Base-by-base conservation (phyloP, 2,797 vertebrate genomes). In the Neosalanx taihuensis region DNA sequence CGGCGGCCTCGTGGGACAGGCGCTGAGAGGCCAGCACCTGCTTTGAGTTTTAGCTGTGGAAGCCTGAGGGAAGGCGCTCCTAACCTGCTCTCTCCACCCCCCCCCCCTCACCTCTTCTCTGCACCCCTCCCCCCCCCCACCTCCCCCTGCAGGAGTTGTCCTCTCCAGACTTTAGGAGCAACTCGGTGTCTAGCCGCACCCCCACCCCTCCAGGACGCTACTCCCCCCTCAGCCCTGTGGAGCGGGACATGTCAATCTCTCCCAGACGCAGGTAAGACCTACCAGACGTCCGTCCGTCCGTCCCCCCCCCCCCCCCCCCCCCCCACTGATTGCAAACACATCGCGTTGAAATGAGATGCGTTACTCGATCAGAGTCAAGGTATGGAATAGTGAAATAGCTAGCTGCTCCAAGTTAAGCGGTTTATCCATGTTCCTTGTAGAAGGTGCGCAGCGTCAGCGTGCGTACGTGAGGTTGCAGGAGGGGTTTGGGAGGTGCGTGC, bases 171-270 rank as follows among this genome's bases (percentile, higher is more conserved):
- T 88, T 87, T 80, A 90, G 91, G 76, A 91, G 80, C 67, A 90
- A 88, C 84, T 93, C 89, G 0, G 74, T 89, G 71, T 90, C 91
- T 69, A 93, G 92, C 82, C 84, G 92, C 73, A 93, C 92, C 60
- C 91, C 92, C 0, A 93, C 93, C 23, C 93, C 92, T 23, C 91
- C 91, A 3, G 92, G 90, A 70, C 86, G 83, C 66, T 90, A 91
- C 84, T 93, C 92, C 0, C 92, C 93, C 35, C 90, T 87, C 0
- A 93, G 92, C 74, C 89, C 91, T 53, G 76, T 86, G 0, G 92
- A 94, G 4, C 88, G 85, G 26, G 92, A 93, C 13, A 37, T 83
- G 0, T 84, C 90, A 20, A 69, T 88, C 73, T 92, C 91, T 13
- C 91, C 91, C 33, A 77, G 89, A n/a, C 89, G 89, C 85, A 93